These are phyloP conservation scores for Acheta domesticus DNA, from an alignment of 2,888 invertebrate genomes.

Conservation along the genomic window DNA sequence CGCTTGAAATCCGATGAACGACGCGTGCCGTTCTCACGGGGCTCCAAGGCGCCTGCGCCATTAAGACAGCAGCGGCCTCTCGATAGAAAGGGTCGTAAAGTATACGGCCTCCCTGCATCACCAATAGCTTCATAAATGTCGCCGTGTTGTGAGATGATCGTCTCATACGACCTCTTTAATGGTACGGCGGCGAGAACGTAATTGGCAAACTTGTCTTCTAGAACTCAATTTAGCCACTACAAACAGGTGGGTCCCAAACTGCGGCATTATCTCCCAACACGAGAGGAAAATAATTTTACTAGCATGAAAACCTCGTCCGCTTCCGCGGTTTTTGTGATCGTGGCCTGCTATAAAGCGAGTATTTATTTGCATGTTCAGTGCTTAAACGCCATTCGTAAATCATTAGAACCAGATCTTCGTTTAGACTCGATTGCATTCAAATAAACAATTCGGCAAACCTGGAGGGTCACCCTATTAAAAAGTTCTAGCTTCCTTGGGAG, in stretches of 20 bases:
- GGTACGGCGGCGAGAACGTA: neutral
- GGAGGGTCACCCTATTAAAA: too few species aligned
- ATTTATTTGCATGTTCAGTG: too few species aligned
- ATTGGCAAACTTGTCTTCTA: neutral
- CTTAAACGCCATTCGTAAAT: too few species aligned
- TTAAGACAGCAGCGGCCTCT: neutral
- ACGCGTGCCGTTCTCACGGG: neutral
- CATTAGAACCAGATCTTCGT: too few species aligned
- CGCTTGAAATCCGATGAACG: too few species aligned
- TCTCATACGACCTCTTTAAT: neutral
- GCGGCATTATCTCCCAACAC: neutral
- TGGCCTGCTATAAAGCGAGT: neutral
- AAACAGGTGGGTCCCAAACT: neutral
- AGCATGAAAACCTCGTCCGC: neutral
- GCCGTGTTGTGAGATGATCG: neutral
- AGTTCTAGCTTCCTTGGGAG: too few species aligned
- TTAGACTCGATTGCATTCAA: too few species aligned
- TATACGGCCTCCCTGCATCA: neutral
- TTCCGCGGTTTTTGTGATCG: conserved; percentile 7
- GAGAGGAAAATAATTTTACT: neutral
- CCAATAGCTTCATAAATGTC: neutral
- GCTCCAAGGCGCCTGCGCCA: neutral
- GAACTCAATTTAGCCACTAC: conserved; percentile 1
- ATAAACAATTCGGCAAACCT: too few species aligned
- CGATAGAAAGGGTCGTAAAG: neutral